Conservation (phyloP, 2,888 invertebrate genomes). For the Campoplex capitator region DNA sequence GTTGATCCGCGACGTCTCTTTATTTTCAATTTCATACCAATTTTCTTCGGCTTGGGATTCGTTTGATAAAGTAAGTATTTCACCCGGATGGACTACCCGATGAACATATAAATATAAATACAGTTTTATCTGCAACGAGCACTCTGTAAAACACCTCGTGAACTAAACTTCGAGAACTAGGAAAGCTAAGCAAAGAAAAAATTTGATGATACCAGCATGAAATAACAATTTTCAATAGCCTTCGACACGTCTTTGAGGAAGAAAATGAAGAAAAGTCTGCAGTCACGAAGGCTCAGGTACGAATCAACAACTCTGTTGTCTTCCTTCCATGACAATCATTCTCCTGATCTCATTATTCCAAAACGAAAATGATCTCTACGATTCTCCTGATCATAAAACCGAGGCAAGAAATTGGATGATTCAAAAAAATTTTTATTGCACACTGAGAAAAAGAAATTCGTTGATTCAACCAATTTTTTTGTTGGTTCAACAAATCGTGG, state of each 20-base stretch:
- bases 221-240: background rate
- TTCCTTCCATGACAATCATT: too few species aligned
- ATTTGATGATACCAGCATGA: background rate
- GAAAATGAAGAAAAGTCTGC: background rate
- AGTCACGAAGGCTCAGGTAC: background rate
- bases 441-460: too few species aligned
- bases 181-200: background rate
- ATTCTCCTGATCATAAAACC: slow-evolving; percentile 1
- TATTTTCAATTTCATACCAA: background rate
- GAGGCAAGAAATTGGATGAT: too few species aligned
- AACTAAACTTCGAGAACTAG: background rate
- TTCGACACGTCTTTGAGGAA: background rate
- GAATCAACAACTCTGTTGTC: background rate
- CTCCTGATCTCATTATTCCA: background rate
- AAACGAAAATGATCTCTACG: background rate
- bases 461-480: too few species aligned
- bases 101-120: too few species aligned
- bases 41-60: background rate
- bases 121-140: too few species aligned
- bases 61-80: background rate
- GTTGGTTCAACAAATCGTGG: too few species aligned
- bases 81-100: background rate
- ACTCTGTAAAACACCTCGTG: background rate
- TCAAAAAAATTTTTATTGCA: too few species aligned
- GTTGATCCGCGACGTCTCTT: background rate